Conservation (phyloP, 2,888 invertebrate species). For the Syrphus vitripennis region DNA sequence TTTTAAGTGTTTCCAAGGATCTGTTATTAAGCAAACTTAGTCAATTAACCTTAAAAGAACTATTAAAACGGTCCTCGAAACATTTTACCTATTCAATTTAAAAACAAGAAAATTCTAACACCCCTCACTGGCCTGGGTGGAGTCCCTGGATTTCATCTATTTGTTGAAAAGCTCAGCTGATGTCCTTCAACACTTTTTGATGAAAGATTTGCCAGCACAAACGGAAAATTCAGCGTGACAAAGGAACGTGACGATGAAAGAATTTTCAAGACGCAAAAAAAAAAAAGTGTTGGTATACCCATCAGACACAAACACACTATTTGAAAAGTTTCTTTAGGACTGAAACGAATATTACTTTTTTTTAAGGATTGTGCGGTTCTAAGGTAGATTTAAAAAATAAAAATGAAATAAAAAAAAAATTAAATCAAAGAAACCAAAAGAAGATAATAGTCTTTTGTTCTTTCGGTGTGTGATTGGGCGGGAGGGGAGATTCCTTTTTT, state of each 20-base stretch:
- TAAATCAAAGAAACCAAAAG: constrained; percentile 35
- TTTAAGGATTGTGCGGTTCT: neutral
- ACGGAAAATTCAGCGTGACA: constrained; percentile 17
- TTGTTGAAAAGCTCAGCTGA: neutral
- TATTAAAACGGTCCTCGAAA: too few relatives aligned
- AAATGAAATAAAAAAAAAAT: neutral
- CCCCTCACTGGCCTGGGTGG: too few relatives aligned
- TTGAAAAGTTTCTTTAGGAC: neutral
- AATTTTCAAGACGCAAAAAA: neutral
- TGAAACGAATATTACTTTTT: neutral
- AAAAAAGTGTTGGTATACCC: neutral
- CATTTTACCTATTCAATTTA: too few relatives aligned
- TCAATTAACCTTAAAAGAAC: too few relatives aligned
- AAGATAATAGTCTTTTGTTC: constrained; percentile 47
- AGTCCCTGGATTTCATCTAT: neutral
- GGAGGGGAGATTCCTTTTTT: neutral
- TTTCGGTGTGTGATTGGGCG: neutral
- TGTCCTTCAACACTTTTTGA: constrained; percentile 1
- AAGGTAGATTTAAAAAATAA: neutral
- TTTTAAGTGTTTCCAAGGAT: too few relatives aligned
- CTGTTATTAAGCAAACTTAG: too few relatives aligned
- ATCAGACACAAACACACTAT: neutral
- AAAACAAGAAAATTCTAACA: too few relatives aligned
- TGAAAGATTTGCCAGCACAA: constrained; percentile 1
- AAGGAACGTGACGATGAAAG: constrained; percentile 9